Conservation (phyloP, 2,113 vertebrate genomes). For the Hemiscyllium ocellatum region DNA sequence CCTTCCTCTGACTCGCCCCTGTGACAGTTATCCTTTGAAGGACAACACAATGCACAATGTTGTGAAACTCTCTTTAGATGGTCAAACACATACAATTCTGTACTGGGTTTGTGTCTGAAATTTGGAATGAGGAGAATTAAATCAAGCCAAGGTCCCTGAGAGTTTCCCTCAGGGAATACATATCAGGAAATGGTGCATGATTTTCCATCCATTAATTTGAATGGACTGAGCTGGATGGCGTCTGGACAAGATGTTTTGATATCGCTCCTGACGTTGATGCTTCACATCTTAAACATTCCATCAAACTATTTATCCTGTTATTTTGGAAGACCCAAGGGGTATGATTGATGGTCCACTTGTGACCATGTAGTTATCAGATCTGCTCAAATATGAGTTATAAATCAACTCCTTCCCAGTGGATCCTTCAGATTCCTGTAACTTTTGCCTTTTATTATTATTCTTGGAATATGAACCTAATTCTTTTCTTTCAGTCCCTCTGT, state of each 20-base stretch:
- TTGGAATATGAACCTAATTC: neutral
- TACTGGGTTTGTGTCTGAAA: neutral
- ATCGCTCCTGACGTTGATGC: neutral
- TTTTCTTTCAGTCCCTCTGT: neutral
- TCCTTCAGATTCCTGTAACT: neutral
- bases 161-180: neutral
- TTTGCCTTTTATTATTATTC: neutral
- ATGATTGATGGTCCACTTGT: neutral
- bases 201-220: slow-evolving; percentile 3
- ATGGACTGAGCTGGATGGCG: neutral
- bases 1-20: neutral
- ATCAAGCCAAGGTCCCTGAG: neutral
- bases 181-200: neutral
- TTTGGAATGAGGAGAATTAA: neutral
- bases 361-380: neutral
- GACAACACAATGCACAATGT: neutral
- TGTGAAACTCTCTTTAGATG: neutral
- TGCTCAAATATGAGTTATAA: neutral
- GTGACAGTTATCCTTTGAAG: neutral
- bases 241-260: neutral
- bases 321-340: neutral
- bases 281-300: neutral
- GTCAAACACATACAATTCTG: neutral
- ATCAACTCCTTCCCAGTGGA: neutral
- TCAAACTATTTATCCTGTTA: neutral